Evolutionary conservation across 2,113 vertebrate genomes (phyloP), one percentile per base, ranked within the genome.

Genomic region (Egretta garzetta): DNA sequence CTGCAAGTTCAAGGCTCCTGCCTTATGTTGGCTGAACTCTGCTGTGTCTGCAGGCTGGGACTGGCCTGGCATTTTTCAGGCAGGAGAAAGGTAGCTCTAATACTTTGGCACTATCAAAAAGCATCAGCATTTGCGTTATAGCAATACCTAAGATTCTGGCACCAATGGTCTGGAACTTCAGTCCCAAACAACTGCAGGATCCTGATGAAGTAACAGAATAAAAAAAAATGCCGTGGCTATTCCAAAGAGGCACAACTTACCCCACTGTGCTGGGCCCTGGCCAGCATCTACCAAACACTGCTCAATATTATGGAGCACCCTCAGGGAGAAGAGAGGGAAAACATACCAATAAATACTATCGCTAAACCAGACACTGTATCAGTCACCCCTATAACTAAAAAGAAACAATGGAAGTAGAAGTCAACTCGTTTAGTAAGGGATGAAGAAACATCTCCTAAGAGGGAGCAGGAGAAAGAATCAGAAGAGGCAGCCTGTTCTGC

Each of bases 1-100:
- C 52, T 35, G 27, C 10, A 15, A 49, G 37, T 3, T 39, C 59
- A 26, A 32, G 33, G 50, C 32, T 82, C 20, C 41, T 92, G 73
- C 85, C 50, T 56, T 1, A 6, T 0, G 0, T 7, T 24, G 79
- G 1, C 74, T 64, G 23, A 68, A 28, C n/a, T 52, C 81, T 10
- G 10, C 43, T 58, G 58, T 45, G 35, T 45, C 45, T 86, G 53
- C 58, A 35, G 22, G 2, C 2, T 22, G 35, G 45, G 32, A 5
- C 4, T 24, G 62, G 19, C 19, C 50, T 71, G 76, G 50, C 6
- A 4, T 30, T 83, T 28, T 28, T 39, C 17, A 66, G 37, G 70
- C 22, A 56, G 72, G 55, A 47, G 22, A 53, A 70, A 59, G 3
- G 15, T 26, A 26, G 33, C 27, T 68, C 19, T 90, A 70, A 24